phyloP scores from a whole-genome alignment of 2,888 invertebrate species.

The Mythimna pallens region DNA sequence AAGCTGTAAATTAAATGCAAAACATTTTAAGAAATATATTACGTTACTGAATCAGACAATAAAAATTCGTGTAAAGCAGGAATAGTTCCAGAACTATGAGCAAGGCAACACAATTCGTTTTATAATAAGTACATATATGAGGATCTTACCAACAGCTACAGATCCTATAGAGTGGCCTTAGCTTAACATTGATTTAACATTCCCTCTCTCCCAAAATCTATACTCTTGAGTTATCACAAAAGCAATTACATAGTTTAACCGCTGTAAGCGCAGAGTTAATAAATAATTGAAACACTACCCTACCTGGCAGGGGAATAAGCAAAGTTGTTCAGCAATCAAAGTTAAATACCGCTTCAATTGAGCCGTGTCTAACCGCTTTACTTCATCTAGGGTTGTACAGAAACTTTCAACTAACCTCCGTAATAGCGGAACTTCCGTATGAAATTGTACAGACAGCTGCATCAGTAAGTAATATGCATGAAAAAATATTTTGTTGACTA shows the following conservation, averaged over 20 bases:
- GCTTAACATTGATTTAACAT: not conserved
- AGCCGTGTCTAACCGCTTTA: slow-evolving; percentile 48
- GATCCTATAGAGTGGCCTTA: not conserved
- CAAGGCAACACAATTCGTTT: too few relatives aligned
- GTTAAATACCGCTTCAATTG: slow-evolving; percentile 57
- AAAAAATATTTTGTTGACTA: too few relatives aligned
- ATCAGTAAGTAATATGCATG: not conserved
- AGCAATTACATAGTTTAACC: slow-evolving; percentile 54
- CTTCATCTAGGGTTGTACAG: slow-evolving; percentile 12
- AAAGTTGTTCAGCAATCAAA: slow-evolving; percentile 63
- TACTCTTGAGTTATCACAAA: slow-evolving; percentile 31
- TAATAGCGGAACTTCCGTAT: not conserved
- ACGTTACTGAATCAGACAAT: not conserved
- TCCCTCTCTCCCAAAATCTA: slow-evolving; percentile 22
- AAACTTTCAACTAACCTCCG: too few relatives aligned
- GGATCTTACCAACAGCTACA: not conserved
- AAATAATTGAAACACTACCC: slow-evolving; percentile 60
- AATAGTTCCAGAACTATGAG: not conserved
- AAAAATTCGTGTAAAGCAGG: not conserved
- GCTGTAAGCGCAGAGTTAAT: slow-evolving; percentile 51
- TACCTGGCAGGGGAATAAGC: slow-evolving; percentile 53
- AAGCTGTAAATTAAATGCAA: too few relatives aligned
- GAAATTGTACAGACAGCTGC: not conserved
- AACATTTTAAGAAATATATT: too few relatives aligned
- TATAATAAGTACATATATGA: not conserved